Evolutionary conservation across 2,797 vertebrate genomes (phyloP).

Genomic region (Poeciliopsis infans): DNA sequence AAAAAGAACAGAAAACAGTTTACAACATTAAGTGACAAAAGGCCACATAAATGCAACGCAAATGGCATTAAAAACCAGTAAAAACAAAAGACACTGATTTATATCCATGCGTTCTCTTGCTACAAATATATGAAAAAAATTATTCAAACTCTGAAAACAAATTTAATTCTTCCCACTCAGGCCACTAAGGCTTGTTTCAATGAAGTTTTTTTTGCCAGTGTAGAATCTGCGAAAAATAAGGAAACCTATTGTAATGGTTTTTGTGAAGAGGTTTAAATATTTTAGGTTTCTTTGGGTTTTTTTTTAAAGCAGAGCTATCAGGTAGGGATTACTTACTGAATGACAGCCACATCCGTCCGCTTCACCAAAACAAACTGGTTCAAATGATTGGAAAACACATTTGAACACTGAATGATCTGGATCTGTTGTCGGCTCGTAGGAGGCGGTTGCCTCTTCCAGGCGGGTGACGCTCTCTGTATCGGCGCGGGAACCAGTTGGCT

Average conservation of each 20-base stretch:
- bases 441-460: not conserved
- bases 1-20: not conserved
- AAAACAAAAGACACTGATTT: not conserved
- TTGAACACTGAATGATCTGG: not conserved
- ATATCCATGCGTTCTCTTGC: not conserved
- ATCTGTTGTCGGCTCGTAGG: not conserved
- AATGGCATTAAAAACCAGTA: not conserved
- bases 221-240: not conserved
- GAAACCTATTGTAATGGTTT: not conserved
- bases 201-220: not conserved
- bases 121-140: not conserved
- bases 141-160: no score
- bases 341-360: not conserved
- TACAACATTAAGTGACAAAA: not conserved
- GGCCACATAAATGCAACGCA: not conserved
- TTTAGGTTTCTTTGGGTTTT: not conserved
- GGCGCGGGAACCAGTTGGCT: slow-evolving; percentile 32
- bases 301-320: not conserved
- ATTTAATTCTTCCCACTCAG: not conserved
- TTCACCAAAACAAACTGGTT: not conserved
- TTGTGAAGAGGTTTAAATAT: not conserved
- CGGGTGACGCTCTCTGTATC: slow-evolving; percentile 7
- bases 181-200: not conserved
- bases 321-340: not conserved
- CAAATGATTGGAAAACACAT: not conserved